These are phyloP conservation scores for Sebastes iracundus DNA, from an alignment of 2,797 vertebrate genomes.

Conservation along the genomic window DNA sequence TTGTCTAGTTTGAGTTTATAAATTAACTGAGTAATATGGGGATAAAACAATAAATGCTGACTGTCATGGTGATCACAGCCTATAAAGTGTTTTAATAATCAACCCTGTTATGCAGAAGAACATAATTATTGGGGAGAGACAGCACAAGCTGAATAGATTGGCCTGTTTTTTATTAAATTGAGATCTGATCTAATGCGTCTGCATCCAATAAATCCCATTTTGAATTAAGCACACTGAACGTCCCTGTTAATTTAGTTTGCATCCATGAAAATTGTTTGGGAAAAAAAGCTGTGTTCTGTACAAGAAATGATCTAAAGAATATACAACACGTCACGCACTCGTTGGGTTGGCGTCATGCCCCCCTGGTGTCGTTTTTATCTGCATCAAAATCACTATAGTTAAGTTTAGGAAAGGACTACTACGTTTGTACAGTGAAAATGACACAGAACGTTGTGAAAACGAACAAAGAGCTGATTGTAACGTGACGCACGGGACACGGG, in stretches of 20 bases:
- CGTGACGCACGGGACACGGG: too few relatives aligned
- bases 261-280: neutral
- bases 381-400: too few relatives aligned
- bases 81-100: neutral
- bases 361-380: too few relatives aligned
- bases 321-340: neutral
- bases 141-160: neutral
- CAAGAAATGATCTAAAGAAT: neutral
- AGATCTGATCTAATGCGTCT: neutral
- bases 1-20: neutral
- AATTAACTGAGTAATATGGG: neutral
- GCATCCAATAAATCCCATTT: neutral
- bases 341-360: too few relatives aligned
- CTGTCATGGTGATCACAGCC: neutral
- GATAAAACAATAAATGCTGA: rapidly evolving
- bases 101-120: neutral
- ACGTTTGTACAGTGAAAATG: too few relatives aligned
- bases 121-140: neutral
- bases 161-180: neutral
- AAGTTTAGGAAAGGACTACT: too few relatives aligned
- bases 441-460: too few relatives aligned
- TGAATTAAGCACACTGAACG: neutral
- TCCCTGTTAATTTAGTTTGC: neutral
- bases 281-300: neutral
- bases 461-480: too few relatives aligned